Evolutionary conservation across 2,888 invertebrate genomes (phyloP), one percentile per base, ranked within the genome.

Genomic region (Itoplectis maculator): DNA sequence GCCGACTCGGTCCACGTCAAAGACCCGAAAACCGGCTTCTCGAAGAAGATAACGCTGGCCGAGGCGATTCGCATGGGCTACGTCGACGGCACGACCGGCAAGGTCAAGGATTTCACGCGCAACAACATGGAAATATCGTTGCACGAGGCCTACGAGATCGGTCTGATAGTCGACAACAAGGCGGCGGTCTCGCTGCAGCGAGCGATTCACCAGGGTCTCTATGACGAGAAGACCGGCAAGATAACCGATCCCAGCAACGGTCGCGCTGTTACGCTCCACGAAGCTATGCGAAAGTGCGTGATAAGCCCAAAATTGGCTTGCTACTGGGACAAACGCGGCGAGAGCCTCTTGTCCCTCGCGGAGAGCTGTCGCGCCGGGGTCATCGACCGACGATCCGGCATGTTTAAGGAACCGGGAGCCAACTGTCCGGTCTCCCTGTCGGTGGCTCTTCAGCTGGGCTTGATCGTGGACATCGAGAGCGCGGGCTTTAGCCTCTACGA

Each of bases 381-480:
- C 15, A 95, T 98, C 86, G 97, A 98, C 91, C 95, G 97, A 86
- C 94, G 96, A 81, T 96, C 95, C 59, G 97, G 97, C 0, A 96
- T 95, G 82, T 97, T 97, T 92, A 95, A 95, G 61, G 96, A 97
- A 87, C 96, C 96, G 0, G 94, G 95, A 72, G 95, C 95, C 9
- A 95, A 95, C 85, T 94, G 94, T 18, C 94, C 94, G 81, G 94
- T 97, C 54, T 94, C 96, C 8, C 91, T 98, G 5, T 95, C 95
- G 29, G 95, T 96, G 89, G 97, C 98, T 0, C 94, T 98, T 92
- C 95, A 96, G 83, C 92, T 95, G 87, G 97, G 97, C 5, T 93
- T 96, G 65, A 96, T 98, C 81, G 95, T 98, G n/a, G 97, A 98
- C 89, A 97, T 97, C 86, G 96, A 98, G 94, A 96, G 95, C 86